Percentiles rank a stretch among this genome's conserved stretches.
phyloP scores from a whole-genome alignment of 1,140 invertebrate genomes.

The Drosophila santomea region DNA sequence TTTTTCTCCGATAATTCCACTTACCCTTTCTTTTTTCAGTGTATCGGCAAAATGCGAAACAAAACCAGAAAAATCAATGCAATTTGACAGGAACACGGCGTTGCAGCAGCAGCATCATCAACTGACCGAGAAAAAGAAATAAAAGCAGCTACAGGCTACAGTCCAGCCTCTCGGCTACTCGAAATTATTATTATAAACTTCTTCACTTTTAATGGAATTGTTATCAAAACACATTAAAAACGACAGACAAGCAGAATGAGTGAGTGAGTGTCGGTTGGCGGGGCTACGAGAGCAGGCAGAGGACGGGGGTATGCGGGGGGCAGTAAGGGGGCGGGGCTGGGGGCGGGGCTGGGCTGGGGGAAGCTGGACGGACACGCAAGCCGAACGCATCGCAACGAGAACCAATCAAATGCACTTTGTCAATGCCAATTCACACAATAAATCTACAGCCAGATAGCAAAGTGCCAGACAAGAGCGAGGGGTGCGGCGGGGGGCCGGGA shows the following conservation, averaged over 20 bases:
- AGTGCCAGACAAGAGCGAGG: slow-evolving; percentile 37
- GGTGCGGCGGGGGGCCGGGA: background rate
- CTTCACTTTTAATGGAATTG: slow-evolving; percentile 82
- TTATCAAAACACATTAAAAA: slow-evolving; percentile 82
- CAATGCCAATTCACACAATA: slow-evolving; percentile 82
- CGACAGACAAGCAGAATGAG: slow-evolving; percentile 34
- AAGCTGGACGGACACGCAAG: slow-evolving; percentile 29
- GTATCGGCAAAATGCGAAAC: slow-evolving; percentile 2
- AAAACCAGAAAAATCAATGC: slow-evolving; percentile 61
- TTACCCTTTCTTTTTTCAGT: too few species aligned
- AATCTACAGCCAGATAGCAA: slow-evolving; percentile 77
- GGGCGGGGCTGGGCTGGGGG: background rate
- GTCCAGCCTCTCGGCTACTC: slow-evolving; percentile 51
- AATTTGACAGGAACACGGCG: slow-evolving; percentile 51
- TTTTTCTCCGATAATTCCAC: too few species aligned
- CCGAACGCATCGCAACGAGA: slow-evolving; percentile 52
- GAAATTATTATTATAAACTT: slow-evolving; percentile 78
- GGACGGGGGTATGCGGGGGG: background rate
- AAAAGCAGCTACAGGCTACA: slow-evolving; percentile 12
- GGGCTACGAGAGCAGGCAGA: background rate
- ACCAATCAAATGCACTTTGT: slow-evolving; percentile 78
- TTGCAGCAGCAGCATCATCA: slow-evolving; percentile 25
- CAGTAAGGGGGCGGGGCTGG: background rate
- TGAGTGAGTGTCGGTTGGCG: slow-evolving; percentile 1
- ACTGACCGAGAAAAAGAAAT: slow-evolving; percentile 33